Percentiles rank a stretch among this genome's conserved stretches.
phyloP scores from a whole-genome alignment of 2,888 invertebrate genomes.

The Euspilapteryx auroguttella region DNA sequence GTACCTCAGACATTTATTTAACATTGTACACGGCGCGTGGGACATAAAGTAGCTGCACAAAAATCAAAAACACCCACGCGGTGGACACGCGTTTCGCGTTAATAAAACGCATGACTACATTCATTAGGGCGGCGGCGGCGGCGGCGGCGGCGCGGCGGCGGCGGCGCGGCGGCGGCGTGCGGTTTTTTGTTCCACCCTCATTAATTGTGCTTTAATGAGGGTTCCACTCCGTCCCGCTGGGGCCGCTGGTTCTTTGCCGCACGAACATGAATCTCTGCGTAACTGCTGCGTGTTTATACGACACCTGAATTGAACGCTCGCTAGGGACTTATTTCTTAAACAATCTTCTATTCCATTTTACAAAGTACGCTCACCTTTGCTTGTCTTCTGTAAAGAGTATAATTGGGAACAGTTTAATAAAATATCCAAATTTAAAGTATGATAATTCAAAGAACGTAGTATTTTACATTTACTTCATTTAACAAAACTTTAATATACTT shows the following conservation, averaged over 20 bases:
- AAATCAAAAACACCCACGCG: no score
- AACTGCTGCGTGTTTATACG: background rate
- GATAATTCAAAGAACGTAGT: no score
- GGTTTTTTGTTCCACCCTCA: constrained; percentile 15
- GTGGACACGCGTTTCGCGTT: background rate
- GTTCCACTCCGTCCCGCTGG: constrained; percentile 11
- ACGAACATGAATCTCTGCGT: constrained; percentile 2
- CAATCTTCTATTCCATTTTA: no score
- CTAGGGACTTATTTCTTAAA: background rate
- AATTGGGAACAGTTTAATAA: no score
- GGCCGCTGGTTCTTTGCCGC: constrained; percentile 2
- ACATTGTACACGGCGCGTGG: no score
- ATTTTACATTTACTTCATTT: no score
- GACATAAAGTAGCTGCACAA: no score
- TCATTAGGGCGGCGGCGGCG: constrained; percentile 13
- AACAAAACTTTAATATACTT: no score
- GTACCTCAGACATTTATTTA: no score
- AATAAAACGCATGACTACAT: constrained; percentile 19
- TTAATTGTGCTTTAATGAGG: constrained; percentile 25
- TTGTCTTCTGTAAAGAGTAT: no score
- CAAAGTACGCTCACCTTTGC: no score
- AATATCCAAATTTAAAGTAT: no score
- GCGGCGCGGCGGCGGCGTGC: constrained; percentile 7
- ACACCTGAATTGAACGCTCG: background rate
- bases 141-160: constrained; percentile 6